Percentiles rank a stretch among this genome's conserved stretches.
These are phyloP conservation scores for Ernsta delagoae DNA, from an alignment of 2,888 invertebrate genomes.

Conservation along the genomic window DNA sequence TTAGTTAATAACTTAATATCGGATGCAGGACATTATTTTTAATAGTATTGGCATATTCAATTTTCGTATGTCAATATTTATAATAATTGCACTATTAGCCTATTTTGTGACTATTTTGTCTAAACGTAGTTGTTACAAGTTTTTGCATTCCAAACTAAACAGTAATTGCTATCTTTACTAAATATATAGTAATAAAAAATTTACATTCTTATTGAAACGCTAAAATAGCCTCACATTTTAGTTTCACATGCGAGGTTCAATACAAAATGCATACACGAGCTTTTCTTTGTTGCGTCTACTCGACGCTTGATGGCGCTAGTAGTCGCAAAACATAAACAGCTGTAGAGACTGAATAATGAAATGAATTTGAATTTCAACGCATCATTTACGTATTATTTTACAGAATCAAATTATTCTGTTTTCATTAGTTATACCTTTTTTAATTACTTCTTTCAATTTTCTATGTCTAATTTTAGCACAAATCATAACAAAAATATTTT, in stretches of 20 bases:
- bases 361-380: too few species aligned
- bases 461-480: too few species aligned
- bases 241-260: neutral
- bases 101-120: neutral
- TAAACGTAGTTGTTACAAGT: neutral
- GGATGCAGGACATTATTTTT: conserved; percentile 18
- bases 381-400: too few species aligned
- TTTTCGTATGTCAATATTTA: conserved; percentile 10
- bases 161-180: neutral
- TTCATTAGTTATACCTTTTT: too few species aligned
- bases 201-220: neutral
- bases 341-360: too few species aligned
- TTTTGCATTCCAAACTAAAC: neutral
- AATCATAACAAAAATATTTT: too few species aligned
- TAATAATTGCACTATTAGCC: conserved; percentile 5
- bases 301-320: conserved; percentile 68
- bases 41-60: conserved; percentile 32
- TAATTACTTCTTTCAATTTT: too few species aligned
- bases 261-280: neutral
- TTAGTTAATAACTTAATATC: conserved; percentile 26
- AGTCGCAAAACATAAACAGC: too few species aligned
- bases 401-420: too few species aligned
- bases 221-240: neutral
- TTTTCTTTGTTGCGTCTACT: conserved; percentile 52
- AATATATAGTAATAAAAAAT: neutral